Conservation (phyloP, 2,888 invertebrate species). For the Drosophila prolongata region DNA sequence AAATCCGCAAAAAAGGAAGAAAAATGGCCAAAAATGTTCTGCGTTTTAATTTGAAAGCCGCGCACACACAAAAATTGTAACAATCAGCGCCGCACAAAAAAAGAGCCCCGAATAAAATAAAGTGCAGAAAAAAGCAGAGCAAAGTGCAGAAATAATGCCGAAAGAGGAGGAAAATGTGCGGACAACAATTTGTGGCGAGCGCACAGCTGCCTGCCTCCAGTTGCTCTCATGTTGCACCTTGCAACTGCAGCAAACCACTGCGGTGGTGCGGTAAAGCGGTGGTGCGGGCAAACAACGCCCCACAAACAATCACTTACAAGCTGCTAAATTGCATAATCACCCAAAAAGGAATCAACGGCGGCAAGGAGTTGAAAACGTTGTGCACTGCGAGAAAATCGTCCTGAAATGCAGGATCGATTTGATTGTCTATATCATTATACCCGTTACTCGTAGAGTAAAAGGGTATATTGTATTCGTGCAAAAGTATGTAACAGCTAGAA, state of each 20-base stretch:
- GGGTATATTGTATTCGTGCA: too few species aligned
- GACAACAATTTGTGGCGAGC: constrained; percentile 61
- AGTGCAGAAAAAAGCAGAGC: constrained; percentile 38
- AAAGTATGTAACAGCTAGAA: too few species aligned
- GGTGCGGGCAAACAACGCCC: constrained; percentile 66
- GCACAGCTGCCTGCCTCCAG: constrained; percentile 60
- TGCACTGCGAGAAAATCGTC: constrained; percentile 2
- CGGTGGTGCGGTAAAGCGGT: constrained; percentile 6
- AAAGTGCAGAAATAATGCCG: constrained; percentile 68
- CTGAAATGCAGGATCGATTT: too few species aligned
- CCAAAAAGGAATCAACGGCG: constrained; percentile 65
- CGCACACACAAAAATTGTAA: constrained; percentile 70
- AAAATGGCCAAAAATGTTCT: constrained; percentile 42
- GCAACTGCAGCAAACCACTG: constrained; percentile 38
- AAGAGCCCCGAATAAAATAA: constrained; percentile 17
- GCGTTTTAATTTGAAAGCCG: constrained; percentile 57
- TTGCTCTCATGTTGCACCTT: constrained; percentile 65
- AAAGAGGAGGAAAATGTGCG: constrained; percentile 62
- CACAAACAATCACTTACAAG: constrained; percentile 79
- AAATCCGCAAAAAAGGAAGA: constrained; percentile 3
- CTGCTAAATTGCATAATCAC: constrained; percentile 79
- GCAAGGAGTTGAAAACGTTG: constrained; percentile 25
- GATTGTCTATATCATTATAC: too few species aligned
- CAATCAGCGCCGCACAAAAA: constrained; percentile 64
- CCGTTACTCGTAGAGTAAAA: too few species aligned